Percentiles rank a stretch among this genome's conserved stretches.
These are phyloP conservation scores for Hyposmocoma kahamanoa DNA, from an alignment of 1,140 invertebrate genomes.

Conservation along the genomic window DNA sequence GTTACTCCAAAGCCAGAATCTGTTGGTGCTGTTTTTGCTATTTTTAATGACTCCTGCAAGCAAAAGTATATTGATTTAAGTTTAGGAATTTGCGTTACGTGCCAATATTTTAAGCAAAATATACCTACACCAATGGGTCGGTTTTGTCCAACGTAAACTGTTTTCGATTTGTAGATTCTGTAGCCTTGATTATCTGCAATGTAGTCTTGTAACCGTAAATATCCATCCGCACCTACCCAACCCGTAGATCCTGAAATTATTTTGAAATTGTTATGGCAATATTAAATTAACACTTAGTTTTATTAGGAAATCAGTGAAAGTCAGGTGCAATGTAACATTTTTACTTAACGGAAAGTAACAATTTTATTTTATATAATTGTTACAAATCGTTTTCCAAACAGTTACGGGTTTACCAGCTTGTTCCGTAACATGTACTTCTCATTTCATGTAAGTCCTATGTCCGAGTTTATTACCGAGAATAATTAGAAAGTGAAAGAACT, in stretches of 20 bases:
- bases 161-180: constrained; percentile 86
- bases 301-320: too few species aligned
- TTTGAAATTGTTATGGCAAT: too few species aligned
- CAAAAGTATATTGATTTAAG: constrained; percentile 5
- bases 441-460: too few species aligned
- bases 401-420: too few species aligned
- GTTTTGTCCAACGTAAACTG: constrained; percentile 83
- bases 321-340: too few species aligned
- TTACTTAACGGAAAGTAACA: too few species aligned
- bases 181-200: constrained; percentile 88
- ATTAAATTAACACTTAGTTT: too few species aligned
- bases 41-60: constrained; percentile 77
- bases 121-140: constrained; percentile 74
- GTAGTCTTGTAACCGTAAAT: constrained; percentile 87
- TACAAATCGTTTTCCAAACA: too few species aligned
- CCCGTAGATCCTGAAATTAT: constrained; percentile 78
- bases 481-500: too few species aligned
- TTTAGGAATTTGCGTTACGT: not conserved
- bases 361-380: too few species aligned
- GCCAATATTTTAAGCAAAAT: not conserved
- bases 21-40: constrained; percentile 80
- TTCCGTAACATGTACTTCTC: too few species aligned
- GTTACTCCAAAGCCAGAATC: constrained; percentile 78
- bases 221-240: constrained; percentile 89
- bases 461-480: too few species aligned